These are phyloP conservation scores for Tetramorium parvispinum DNA, from an alignment of 1,140 invertebrate genomes.

Conservation along the genomic window DNA sequence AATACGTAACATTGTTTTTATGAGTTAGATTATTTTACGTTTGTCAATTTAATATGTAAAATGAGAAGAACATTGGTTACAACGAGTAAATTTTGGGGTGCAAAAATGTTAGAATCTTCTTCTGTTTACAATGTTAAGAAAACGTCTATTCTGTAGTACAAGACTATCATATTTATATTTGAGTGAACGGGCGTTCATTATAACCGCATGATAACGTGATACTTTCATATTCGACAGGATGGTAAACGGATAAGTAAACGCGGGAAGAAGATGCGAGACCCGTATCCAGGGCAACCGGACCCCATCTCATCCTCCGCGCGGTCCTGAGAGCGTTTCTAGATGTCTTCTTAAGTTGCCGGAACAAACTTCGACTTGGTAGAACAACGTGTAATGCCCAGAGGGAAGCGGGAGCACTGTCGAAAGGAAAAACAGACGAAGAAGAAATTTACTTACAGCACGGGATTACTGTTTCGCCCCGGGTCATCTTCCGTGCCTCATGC, in stretches of 20 bases:
- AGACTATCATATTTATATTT: slow-evolving; percentile 17
- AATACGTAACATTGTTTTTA: background rate
- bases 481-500: slow-evolving; percentile 12
- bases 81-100: background rate
- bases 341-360: slow-evolving; percentile 79
- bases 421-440: slow-evolving; percentile 69
- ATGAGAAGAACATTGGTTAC: background rate
- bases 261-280: slow-evolving; percentile 67
- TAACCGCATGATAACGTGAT: slow-evolving; percentile 58
- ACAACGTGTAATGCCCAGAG: slow-evolving; percentile 79
- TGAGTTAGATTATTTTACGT: background rate
- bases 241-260: slow-evolving; percentile 72
- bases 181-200: slow-evolving; percentile 45
- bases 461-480: slow-evolving; percentile 63
- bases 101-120: background rate
- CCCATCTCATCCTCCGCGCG: slow-evolving; percentile 68
- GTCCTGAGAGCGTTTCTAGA: slow-evolving; percentile 76
- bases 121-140: background rate
- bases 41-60: background rate
- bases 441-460: slow-evolving; percentile 73
- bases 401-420: slow-evolving; percentile 57
- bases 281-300: slow-evolving; percentile 80
- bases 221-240: slow-evolving; percentile 68
- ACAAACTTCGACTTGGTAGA: slow-evolving; percentile 77
- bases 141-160: background rate